A percentile compares a stretch with the other conserved stretches of the same genome.
These are phyloP conservation scores for Cyprichromis sp. DNA, from an alignment of 2,113 vertebrate species.

Conservation along the genomic window DNA sequence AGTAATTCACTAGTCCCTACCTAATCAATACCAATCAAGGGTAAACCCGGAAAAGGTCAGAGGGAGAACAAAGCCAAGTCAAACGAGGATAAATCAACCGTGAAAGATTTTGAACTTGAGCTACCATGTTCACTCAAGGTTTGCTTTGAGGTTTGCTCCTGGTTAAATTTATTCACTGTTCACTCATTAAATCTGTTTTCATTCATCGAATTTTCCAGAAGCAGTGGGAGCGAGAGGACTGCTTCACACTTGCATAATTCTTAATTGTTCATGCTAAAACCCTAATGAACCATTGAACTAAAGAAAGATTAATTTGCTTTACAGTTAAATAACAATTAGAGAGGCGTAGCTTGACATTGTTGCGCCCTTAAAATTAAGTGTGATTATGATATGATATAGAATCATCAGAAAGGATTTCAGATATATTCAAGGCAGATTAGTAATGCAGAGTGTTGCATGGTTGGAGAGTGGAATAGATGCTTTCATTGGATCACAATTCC, in stretches of 20 bases:
- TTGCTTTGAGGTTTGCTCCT: neutral
- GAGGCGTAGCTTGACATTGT: neutral
- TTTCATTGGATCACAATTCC: neutral
- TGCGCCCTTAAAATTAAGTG: neutral
- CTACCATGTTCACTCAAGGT: neutral
- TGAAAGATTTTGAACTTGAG: conserved; percentile 15
- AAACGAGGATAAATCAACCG: neutral
- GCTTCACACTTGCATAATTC: neutral
- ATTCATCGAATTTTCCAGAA: neutral
- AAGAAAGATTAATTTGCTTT: neutral
- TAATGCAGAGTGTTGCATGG: neutral
- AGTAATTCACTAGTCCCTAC: conserved; percentile 15
- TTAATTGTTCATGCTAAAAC: neutral
- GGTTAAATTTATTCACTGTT: neutral
- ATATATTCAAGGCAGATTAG: neutral
- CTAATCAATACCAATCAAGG: conserved; percentile 32
- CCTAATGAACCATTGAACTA: neutral
- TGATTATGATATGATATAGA: neutral
- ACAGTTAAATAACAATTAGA: neutral
- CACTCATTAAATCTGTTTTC: neutral
- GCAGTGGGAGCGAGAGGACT: neutral
- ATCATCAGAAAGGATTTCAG: neutral
- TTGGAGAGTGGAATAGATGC: neutral
- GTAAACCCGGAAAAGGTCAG: neutral
- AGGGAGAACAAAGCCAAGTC: neutral